Conservation (phyloP, 1,140 invertebrate genomes). For the Zaprionus inermis region DNA sequence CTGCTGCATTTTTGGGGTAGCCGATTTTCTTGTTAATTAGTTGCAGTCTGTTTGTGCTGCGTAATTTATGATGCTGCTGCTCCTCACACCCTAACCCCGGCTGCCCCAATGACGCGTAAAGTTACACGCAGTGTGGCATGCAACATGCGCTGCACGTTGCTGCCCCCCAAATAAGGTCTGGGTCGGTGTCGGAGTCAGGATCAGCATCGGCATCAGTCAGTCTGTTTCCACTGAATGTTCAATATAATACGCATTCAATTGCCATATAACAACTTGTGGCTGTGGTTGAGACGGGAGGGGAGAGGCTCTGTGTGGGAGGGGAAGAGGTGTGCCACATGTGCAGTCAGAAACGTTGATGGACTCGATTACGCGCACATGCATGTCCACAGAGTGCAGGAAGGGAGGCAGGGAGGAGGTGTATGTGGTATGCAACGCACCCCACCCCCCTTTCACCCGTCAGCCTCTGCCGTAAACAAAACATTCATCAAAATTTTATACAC, state of each 20-base stretch:
- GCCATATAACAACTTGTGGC: conserved; percentile 66
- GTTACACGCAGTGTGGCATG: conserved; percentile 47
- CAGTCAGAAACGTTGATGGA: conserved; percentile 36
- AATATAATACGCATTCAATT: conserved; percentile 80
- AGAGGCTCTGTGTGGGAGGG: not conserved
- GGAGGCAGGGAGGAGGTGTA: not conserved
- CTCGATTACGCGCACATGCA: conserved; percentile 21
- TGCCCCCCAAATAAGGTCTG: conserved; percentile 32
- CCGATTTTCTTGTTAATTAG: conserved; percentile 77
- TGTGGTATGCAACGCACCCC: conserved; percentile 3
- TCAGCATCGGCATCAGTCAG: conserved; percentile 4
- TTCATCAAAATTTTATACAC: conserved; percentile 82
- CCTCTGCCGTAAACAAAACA: conserved; percentile 73
- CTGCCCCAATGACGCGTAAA: conserved; percentile 35
- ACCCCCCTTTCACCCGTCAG: conserved; percentile 28
- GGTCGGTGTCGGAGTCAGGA: not conserved
- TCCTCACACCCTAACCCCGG: not conserved
- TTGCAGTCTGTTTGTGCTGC: conserved; percentile 74
- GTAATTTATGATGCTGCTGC: conserved; percentile 66
- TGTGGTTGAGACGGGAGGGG: conserved; percentile 41
- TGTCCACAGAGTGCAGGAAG: conserved; percentile 3
- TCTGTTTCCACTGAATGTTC: conserved; percentile 35
- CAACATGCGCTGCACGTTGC: conserved; percentile 28
- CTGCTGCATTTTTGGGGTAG: conserved; percentile 39
- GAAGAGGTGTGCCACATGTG: conserved; percentile 43